These are phyloP conservation scores for Bombus confusus DNA, from an alignment of 1,140 invertebrate genomes.

Conservation along the genomic window DNA sequence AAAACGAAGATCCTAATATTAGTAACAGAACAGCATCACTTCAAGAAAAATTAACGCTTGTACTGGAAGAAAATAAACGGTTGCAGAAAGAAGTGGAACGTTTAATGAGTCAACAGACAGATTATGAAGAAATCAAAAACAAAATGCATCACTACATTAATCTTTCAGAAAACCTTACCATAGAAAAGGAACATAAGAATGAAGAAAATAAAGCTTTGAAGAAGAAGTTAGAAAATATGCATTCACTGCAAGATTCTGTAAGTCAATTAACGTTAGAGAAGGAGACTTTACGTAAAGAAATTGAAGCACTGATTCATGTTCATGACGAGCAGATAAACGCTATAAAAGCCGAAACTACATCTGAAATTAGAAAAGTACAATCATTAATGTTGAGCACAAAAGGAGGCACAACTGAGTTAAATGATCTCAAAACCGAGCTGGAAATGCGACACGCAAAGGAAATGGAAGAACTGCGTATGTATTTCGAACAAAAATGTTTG, in stretches of 20 bases:
- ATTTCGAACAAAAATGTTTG: conserved; percentile 90
- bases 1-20: conserved; percentile 17
- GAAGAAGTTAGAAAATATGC: conserved; percentile 52
- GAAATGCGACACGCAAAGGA: conserved; percentile 87
- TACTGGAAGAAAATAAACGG: conserved; percentile 53
- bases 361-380: conserved; percentile 71
- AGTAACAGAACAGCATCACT: conserved; percentile 14
- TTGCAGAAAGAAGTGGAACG: conserved; percentile 54
- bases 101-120: conserved; percentile 40
- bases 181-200: conserved; percentile 58
- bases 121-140: conserved; percentile 58
- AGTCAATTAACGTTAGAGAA: conserved; percentile 63
- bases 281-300: conserved; percentile 51
- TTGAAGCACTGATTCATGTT: conserved; percentile 63
- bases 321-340: conserved; percentile 76
- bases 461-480: conserved; percentile 89
- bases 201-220: conserved; percentile 56
- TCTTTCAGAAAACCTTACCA: conserved; percentile 63
- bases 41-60: conserved; percentile 27
- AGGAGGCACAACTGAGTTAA: conserved; percentile 81
- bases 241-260: conserved; percentile 66
- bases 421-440: conserved; percentile 83
- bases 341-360: conserved; percentile 56
- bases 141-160: conserved; percentile 59
- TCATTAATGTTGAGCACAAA: conserved; percentile 81